phyloP scores from a whole-genome alignment of 2,797 vertebrate genomes.

The Syngnathus rostellatus region DNA sequence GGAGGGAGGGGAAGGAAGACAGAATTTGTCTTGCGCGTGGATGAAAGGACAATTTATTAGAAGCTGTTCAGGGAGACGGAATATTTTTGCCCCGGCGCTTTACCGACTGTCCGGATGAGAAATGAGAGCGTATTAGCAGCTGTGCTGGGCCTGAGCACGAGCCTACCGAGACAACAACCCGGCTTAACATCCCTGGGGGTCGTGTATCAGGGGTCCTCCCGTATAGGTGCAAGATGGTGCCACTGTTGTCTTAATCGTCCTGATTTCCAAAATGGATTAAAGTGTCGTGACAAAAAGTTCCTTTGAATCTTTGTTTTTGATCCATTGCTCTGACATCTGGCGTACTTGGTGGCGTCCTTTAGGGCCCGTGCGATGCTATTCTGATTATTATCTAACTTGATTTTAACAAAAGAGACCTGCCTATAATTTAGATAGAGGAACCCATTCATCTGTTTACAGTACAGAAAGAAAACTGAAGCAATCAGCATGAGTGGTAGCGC shows the following conservation, averaged over 20 bases:
- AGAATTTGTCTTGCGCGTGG: conserved; percentile 81
- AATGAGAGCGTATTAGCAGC: conserved; percentile 78
- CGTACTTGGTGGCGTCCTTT: no score
- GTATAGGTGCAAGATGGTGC: neutral
- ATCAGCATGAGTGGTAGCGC: no score
- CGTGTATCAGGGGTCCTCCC: conserved; percentile 21
- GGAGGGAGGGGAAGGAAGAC: conserved; percentile 57
- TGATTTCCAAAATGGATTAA: neutral
- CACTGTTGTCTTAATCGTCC: neutral
- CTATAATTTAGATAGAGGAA: no score
- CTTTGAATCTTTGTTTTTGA: neutral
- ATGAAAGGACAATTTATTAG: conserved; percentile 96
- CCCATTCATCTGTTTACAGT: no score
- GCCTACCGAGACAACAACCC: conserved; percentile 62
- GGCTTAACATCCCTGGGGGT: conserved; percentile 62
- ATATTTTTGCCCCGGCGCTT: conserved; percentile 83
- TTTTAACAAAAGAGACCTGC: no score
- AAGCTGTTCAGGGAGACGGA: conserved; percentile 83
- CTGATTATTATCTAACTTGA: no score
- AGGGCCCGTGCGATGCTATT: no score
- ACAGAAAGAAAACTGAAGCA: no score
- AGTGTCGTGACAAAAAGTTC: neutral
- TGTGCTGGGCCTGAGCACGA: conserved; percentile 48
- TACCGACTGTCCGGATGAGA: conserved; percentile 83
- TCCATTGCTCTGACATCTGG: neutral